phyloP scores from a whole-genome alignment of 2,113 vertebrate genomes.

The Maccullochella peelii region DNA sequence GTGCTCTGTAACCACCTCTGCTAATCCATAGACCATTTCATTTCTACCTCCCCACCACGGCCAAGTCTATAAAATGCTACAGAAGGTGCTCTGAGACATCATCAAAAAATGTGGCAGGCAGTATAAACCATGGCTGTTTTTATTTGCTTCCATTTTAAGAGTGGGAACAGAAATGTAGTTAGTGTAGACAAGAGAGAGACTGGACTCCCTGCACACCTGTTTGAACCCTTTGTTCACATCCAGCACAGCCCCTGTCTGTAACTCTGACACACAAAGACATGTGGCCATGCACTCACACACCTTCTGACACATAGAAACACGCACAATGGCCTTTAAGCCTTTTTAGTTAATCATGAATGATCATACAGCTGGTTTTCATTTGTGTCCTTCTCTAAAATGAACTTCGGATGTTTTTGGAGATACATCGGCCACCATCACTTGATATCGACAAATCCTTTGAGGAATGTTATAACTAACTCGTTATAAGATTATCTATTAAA shows the following conservation, averaged over 20 bases:
- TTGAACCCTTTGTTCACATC: conserved; percentile 28
- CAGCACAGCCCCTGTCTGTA: background rate
- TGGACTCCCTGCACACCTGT: conserved; percentile 20
- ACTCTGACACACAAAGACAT: conserved; percentile 12
- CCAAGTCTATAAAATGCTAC: conserved; percentile 44
- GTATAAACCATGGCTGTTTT: conserved; percentile 51
- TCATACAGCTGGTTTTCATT: conserved; percentile 1
- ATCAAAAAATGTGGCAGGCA: conserved; percentile 26
- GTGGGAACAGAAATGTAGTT: conserved; percentile 11
- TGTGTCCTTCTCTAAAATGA: background rate
- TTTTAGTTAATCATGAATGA: background rate
- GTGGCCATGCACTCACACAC: background rate
- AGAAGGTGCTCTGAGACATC: conserved; percentile 46
- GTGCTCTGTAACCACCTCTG: conserved; percentile 42
- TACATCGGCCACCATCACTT: background rate
- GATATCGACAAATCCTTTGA: background rate
- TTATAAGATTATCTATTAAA: background rate
- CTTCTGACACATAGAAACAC: background rate
- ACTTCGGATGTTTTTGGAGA: background rate
- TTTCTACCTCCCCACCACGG: conserved; percentile 11
- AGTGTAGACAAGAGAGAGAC: background rate
- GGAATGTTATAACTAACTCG: background rate
- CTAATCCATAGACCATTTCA: conserved; percentile 42
- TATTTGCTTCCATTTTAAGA: conserved; percentile 29
- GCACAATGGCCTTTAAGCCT: background rate